Conservation (phyloP, 2,888 invertebrate species). For the Pachydiplax longipennis region DNA sequence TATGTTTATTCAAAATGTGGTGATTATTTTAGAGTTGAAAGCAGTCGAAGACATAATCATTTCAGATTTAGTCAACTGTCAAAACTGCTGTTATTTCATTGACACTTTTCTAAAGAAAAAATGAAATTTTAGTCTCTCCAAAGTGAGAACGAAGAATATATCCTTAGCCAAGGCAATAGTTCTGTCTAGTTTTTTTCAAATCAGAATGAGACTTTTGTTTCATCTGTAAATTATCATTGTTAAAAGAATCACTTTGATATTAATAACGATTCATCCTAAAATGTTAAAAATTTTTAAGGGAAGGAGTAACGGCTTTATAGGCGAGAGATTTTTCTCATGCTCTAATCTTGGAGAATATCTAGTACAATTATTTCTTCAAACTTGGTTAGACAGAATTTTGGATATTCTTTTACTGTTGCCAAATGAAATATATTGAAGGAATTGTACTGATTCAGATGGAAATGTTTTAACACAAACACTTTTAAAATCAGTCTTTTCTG, state of each 20-base stretch:
- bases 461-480: conserved; percentile 24
- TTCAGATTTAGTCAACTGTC: conserved; percentile 27
- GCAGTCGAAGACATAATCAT: neutral
- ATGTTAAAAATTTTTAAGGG: conserved; percentile 26
- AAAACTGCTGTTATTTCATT: conserved; percentile 21
- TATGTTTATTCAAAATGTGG: conserved; percentile 33
- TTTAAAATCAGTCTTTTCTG: conserved; percentile 18
- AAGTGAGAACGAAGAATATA: neutral
- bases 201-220: conserved; percentile 29
- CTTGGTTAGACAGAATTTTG: conserved; percentile 33
- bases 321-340: conserved; percentile 15
- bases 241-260: conserved; percentile 41
- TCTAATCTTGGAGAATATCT: conserved; percentile 29
- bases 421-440: conserved; percentile 31
- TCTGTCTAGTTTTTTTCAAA: conserved; percentile 27
- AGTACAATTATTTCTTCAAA: conserved; percentile 37
- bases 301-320: conserved; percentile 1
- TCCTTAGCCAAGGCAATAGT: conserved; percentile 35
- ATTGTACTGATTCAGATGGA: conserved; percentile 7
- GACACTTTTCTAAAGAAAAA: conserved; percentile 29
- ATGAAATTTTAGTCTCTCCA: conserved; percentile 27
- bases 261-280: conserved; percentile 28
- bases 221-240: conserved; percentile 29
- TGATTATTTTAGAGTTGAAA: conserved; percentile 15
- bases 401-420: conserved; percentile 42